These are phyloP conservation scores for Phoenoteleia sp. DNA, from an alignment of 2,888 invertebrate genomes.

Conservation along the genomic window DNA sequence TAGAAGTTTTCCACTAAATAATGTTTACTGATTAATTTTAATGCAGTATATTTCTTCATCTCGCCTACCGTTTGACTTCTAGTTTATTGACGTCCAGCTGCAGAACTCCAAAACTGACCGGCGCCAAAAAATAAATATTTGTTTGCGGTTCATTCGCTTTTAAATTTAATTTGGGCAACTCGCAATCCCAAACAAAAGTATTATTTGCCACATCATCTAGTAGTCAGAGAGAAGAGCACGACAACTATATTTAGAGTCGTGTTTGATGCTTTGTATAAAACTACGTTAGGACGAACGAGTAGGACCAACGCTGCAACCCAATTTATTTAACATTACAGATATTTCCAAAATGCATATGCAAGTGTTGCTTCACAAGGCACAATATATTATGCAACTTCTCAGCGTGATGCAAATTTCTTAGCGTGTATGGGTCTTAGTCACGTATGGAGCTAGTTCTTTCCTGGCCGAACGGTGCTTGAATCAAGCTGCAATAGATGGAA, in stretches of 20 bases:
- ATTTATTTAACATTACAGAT: background rate
- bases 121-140: too few relatives aligned
- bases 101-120: too few relatives aligned
- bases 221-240: background rate
- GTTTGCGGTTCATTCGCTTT: too few relatives aligned
- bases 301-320: background rate
- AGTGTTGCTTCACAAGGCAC: background rate
- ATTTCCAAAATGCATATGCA: too few relatives aligned
- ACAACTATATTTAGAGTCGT: constrained; percentile 4
- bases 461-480: constrained; percentile 32
- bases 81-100: too few relatives aligned
- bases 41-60: too few relatives aligned
- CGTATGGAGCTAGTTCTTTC: constrained; percentile 52
- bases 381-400: background rate
- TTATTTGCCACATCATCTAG: constrained; percentile 27
- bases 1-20: too few relatives aligned
- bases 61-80: too few relatives aligned
- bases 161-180: too few relatives aligned
- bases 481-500: constrained; percentile 28
- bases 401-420: background rate
- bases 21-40: too few relatives aligned
- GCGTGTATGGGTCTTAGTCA: too few relatives aligned
- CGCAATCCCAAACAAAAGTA: too few relatives aligned
- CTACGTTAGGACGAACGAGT: background rate
- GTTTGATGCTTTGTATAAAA: constrained; percentile 13